These are phyloP conservation scores for Amazona vittata DNA, from an alignment of 2,113 vertebrate genomes.

Conservation along the genomic window DNA sequence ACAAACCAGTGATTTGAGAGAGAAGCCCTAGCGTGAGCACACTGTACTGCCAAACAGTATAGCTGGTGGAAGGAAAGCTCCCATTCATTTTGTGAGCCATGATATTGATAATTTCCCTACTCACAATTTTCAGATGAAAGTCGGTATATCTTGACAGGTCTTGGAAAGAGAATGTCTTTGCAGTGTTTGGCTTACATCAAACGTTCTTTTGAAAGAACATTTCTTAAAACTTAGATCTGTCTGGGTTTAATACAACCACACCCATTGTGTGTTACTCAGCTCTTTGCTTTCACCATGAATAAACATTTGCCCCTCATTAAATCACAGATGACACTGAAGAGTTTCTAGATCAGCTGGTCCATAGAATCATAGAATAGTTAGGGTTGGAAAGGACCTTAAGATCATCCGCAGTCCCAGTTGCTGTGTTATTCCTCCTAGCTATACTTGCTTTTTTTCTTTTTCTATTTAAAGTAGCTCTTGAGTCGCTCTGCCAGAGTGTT, in stretches of 20 bases:
- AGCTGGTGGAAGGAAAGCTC: not conserved
- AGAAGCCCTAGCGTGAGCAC: not conserved
- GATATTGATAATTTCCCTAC: not conserved
- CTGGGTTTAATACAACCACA: not conserved
- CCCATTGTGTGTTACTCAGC: not conserved
- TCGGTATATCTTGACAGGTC: not conserved
- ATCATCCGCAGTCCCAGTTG: not conserved
- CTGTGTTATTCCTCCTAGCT: not conserved
- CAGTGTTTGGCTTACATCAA: not conserved
- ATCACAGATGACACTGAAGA: conserved; percentile 21
- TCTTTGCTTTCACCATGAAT: conserved; percentile 14
- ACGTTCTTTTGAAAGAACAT: not conserved
- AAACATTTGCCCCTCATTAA: conserved; percentile 17
- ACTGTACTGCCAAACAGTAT: not conserved
- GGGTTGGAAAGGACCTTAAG: too few relatives aligned
- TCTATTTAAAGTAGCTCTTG: not conserved
- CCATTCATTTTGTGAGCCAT: not conserved
- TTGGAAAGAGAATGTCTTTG: not conserved
- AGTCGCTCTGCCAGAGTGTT: not conserved
- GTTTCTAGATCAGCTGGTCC: conserved; percentile 18
- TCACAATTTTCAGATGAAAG: not conserved
- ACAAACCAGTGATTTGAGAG: not conserved
- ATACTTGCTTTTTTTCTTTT: not conserved
- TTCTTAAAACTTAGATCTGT: not conserved
- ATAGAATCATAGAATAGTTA: too few relatives aligned